A percentile compares a stretch with the other conserved stretches of the same genome.
Conservation (phyloP, 2,797 vertebrate species). For the Strix occidentalis region DNA sequence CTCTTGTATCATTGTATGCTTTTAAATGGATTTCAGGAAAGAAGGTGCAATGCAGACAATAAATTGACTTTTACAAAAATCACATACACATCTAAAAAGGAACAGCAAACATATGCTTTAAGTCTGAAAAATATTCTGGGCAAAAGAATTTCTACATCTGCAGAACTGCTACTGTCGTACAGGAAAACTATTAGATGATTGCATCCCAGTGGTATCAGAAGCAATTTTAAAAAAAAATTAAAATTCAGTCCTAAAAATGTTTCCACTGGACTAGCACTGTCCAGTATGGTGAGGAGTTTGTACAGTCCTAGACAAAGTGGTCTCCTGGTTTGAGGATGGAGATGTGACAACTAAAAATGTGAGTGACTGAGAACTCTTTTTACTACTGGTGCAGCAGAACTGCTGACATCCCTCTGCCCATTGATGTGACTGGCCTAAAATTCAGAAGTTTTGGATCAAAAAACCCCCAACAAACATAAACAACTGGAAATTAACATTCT, state of each 20-base stretch:
- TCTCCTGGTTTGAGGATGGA: neutral
- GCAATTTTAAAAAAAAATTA: neutral
- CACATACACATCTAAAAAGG: neutral
- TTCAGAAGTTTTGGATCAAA: neutral
- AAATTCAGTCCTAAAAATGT: neutral
- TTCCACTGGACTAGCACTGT: neutral
- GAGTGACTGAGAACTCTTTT: neutral
- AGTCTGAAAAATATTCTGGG: neutral
- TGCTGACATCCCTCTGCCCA: neutral
- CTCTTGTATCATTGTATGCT: neutral
- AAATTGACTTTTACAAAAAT: neutral
- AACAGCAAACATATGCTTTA: accelerated
- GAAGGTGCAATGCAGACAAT: neutral
- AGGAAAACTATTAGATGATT: neutral
- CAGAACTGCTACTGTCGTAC: neutral
- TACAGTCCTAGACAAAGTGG: neutral
- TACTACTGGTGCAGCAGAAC: neutral
- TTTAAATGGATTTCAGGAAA: neutral
- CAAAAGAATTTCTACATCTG: neutral
- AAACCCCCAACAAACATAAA: neutral
- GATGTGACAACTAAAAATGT: neutral
- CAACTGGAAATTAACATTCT: neutral
- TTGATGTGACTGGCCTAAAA: neutral
- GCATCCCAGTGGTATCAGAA: neutral
- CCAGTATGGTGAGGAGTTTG: neutral